phyloP scores from a whole-genome alignment of 2,113 vertebrate genomes.

The Sinocyclocheilus anophthalmus region DNA sequence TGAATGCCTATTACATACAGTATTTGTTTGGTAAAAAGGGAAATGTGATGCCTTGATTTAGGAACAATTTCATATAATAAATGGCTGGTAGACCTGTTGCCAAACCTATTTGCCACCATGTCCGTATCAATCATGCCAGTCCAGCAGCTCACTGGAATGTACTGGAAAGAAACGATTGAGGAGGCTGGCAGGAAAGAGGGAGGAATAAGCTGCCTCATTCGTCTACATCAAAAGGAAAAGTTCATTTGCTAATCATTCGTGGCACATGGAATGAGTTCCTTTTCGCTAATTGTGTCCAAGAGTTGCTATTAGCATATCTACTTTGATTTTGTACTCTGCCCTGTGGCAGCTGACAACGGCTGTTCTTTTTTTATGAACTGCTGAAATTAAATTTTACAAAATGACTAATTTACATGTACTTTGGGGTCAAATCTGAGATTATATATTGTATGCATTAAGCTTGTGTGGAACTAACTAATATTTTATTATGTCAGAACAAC shows the following conservation, averaged over 20 bases:
- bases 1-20: background rate
- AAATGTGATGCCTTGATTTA: background rate
- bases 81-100: background rate
- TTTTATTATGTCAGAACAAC: background rate
- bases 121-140: slow-evolving; percentile 27
- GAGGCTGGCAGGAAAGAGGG: background rate
- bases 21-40: background rate
- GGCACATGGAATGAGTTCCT: slow-evolving; percentile 47
- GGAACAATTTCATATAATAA: slow-evolving; percentile 1
- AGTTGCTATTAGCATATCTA: slow-evolving; percentile 38
- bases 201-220: slow-evolving; percentile 16
- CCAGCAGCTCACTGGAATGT: slow-evolving; percentile 31
- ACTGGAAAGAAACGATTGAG: slow-evolving; percentile 26
- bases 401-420: background rate
- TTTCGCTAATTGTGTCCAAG: slow-evolving; percentile 51
- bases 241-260: slow-evolving; percentile 47
- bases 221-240: background rate
- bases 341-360: slow-evolving; percentile 30
- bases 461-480: background rate
- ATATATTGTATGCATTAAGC: background rate
- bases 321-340: slow-evolving; percentile 36
- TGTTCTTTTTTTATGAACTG: background rate
- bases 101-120: slow-evolving; percentile 21
- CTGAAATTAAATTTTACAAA: background rate
- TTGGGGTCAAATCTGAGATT: background rate